Base-by-base conservation (phyloP, 92 coral and sea anemone genomes). In the Porites lobata region DNA sequence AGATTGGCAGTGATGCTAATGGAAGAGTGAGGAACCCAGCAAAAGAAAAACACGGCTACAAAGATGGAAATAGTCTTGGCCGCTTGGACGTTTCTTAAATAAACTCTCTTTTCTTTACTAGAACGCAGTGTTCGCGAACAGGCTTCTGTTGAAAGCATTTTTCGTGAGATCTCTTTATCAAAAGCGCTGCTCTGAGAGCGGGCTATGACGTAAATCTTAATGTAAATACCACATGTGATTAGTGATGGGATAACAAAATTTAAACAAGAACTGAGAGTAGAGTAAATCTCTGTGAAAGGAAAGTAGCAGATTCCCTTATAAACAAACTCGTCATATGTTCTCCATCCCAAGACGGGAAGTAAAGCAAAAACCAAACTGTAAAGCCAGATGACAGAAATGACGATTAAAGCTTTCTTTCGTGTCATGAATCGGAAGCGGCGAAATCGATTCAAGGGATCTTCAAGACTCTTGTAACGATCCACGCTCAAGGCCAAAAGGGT, bases 281-380 rank as follows among this genome's bases (percentile, higher is more conserved):
- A 83, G 77, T 78, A 94, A 47, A 22, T 77, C 47, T 50, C 57
- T 12, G 94, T 89, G 61, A 87, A 76, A 10, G 90, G 95, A 22
- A 94, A 72, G 32, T 52, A 43, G 66, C 98, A 94, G n/a, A n/a
- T 15, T 13, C 87, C 93, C 8, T 87, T 3, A 43, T 79, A 51
- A 15, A 85, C 67, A 50, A 24, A 47, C 10, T 4, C 12, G n/a
- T 82, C 86, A 38, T 77, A 76, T 6, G n/a, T 9, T 15, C 82
- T 89, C 99, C 99, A 97, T 0, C 98, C 98, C 92, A 97, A 80
- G 50, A 85, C 70, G 4, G 99, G 98, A 4, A 93, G 65, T 4
- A 94, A 80, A 7, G 99, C 96, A 72, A 94, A 97, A 12, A 89
- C 13, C 26, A 97, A 75, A 57, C 97, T 85, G 80, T 97, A 97